Conservation (phyloP, 2,797 vertebrate species). For the Anomalospiza imberbis region DNA sequence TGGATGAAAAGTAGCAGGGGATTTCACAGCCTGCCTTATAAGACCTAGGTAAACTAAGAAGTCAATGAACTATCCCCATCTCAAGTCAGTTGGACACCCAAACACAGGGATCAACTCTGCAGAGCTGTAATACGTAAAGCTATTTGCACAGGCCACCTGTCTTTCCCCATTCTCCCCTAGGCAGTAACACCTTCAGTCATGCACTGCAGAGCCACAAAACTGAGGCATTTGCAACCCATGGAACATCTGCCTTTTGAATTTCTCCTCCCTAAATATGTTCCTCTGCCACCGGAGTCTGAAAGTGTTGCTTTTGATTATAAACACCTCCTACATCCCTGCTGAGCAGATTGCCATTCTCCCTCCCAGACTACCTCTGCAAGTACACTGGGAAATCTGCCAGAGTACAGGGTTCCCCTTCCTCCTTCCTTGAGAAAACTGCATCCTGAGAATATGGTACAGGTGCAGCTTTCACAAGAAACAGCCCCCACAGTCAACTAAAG, state of each 20-base stretch:
- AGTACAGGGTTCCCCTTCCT: background rate
- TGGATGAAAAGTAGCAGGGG: background rate
- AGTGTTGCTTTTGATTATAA: background rate
- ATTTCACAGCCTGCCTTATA: background rate
- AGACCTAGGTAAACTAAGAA: background rate
- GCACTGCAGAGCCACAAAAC: background rate
- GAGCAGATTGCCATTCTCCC: background rate
- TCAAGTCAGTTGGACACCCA: background rate
- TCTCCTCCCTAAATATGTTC: background rate
- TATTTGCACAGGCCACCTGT: background rate
- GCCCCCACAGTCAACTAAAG: background rate
- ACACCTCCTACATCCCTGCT: background rate
- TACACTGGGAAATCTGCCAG: background rate
- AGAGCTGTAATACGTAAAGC: background rate
- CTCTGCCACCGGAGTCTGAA: background rate
- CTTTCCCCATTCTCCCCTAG: background rate
- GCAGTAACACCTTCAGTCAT: background rate
- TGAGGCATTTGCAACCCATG: background rate
- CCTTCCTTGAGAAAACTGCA: background rate
- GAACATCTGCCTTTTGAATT: background rate
- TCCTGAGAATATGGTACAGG: background rate
- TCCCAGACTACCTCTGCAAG: background rate
- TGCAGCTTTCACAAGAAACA: background rate
- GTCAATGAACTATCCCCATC: background rate
- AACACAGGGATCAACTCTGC: background rate